Conservation (phyloP, 1,140 invertebrate genomes). For the Anagrus nilaparvatae region DNA sequence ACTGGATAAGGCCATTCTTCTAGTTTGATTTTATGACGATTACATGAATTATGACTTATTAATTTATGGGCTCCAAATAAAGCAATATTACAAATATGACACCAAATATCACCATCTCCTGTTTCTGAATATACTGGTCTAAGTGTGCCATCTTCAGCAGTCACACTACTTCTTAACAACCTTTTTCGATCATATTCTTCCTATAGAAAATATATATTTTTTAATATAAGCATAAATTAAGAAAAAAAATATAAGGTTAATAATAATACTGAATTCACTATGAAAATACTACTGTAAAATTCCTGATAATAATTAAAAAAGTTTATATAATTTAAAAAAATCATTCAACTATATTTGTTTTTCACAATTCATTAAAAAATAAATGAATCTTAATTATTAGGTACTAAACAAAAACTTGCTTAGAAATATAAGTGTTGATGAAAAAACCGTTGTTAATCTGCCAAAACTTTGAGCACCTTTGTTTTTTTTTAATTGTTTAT, state of each 20-base stretch:
- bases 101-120: slow-evolving; percentile 41
- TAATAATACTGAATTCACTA: not conserved
- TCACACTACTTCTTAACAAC: slow-evolving; percentile 40
- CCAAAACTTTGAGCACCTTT: slow-evolving; percentile 9
- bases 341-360: not conserved
- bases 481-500: slow-evolving; percentile 7
- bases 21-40: slow-evolving; percentile 39
- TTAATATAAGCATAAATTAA: slow-evolving; percentile 6
- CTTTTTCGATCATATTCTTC: slow-evolving; percentile 40
- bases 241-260: not conserved
- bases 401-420: slow-evolving; percentile 7
- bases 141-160: slow-evolving; percentile 38
- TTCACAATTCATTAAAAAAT: slow-evolving; percentile 10
- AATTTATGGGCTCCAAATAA: slow-evolving; percentile 39
- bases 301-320: not conserved
- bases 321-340: not conserved
- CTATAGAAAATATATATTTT: slow-evolving; percentile 26
- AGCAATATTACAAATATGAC: slow-evolving; percentile 41
- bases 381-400: slow-evolving; percentile 5
- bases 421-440: slow-evolving; percentile 13
- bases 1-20: slow-evolving; percentile 42
- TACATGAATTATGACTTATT: slow-evolving; percentile 35
- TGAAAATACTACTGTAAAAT: not conserved
- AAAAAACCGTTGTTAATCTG: slow-evolving; percentile 10
- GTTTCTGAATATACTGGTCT: slow-evolving; percentile 39